Evolutionary conservation across 2,888 invertebrate genomes (phyloP).

Genomic region (Matsumyia berberina): DNA sequence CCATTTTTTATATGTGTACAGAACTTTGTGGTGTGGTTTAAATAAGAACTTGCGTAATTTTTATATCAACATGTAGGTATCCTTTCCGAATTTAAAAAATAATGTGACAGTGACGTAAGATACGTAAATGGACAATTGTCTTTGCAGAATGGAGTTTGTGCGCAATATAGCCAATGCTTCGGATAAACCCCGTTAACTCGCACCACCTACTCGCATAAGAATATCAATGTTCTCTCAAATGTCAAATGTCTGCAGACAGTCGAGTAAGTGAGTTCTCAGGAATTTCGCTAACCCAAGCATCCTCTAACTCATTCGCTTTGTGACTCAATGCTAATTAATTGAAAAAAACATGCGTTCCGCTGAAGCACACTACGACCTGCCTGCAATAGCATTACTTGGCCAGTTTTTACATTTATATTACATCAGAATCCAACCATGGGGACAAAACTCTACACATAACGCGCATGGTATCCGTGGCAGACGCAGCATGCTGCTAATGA

Average conservation of each 20-base stretch:
- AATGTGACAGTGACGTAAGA: too few relatives aligned
- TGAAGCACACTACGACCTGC: constrained; percentile 35
- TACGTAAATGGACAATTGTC: too few relatives aligned
- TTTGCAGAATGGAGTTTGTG: too few relatives aligned
- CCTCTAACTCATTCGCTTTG: background rate
- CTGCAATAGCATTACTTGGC: constrained; percentile 1
- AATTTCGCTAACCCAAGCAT: background rate
- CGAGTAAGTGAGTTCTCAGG: background rate
- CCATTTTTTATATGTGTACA: background rate
- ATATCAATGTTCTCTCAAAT: too few relatives aligned
- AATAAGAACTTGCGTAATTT: background rate
- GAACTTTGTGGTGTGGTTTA: background rate
- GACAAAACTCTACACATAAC: constrained; percentile 15
- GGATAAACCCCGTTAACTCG: too few relatives aligned
- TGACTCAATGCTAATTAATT: background rate
- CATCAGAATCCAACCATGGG: constrained; percentile 37
- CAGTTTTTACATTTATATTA: constrained; percentile 9
- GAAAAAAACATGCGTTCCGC: background rate
- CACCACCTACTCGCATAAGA: too few relatives aligned
- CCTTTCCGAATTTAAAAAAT: too few relatives aligned
- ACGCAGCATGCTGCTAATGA: constrained; percentile 9
- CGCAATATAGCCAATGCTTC: too few relatives aligned
- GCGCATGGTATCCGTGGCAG: background rate
- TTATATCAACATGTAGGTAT: too few relatives aligned
- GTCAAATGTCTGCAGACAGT: background rate